These are phyloP conservation scores for Sebastes dallii DNA, from an alignment of 2,797 vertebrate genomes.

Conservation along the genomic window DNA sequence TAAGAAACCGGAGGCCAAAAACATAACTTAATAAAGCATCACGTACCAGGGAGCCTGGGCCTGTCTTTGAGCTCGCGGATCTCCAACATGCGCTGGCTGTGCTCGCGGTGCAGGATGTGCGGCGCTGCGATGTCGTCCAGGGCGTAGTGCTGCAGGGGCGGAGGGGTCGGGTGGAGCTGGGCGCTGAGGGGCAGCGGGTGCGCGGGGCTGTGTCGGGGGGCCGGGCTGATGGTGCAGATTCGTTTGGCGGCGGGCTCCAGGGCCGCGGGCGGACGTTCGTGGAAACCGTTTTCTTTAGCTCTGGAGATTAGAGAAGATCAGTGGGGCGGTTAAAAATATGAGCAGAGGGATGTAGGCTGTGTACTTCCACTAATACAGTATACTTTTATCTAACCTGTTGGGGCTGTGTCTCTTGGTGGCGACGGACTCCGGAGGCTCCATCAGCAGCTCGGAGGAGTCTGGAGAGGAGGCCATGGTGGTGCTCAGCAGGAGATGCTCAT, in stretches of 20 bases:
- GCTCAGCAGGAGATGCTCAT: conserved; percentile 96
- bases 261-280: conserved; percentile 87
- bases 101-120: conserved; percentile 89
- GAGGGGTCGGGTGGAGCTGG: conserved; percentile 95
- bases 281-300: conserved; percentile 90
- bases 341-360: not conserved
- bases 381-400: conserved; percentile 83
- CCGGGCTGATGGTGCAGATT: conserved; percentile 98
- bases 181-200: conserved; percentile 88
- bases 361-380: no score
- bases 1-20: not conserved
- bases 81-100: conserved; percentile 90
- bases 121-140: conserved; percentile 95
- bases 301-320: conserved; percentile 43
- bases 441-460: conserved; percentile 95
- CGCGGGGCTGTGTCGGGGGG: conserved; percentile 96
- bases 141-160: conserved; percentile 96
- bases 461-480: conserved; percentile 91
- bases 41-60: conserved; percentile 84
- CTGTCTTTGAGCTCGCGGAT: conserved; percentile 93
- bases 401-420: conserved; percentile 94
- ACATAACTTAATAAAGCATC: not conserved
- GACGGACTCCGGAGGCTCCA: conserved; percentile 89
- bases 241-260: conserved; percentile 93
- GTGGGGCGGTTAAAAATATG: not conserved